phyloP scores from a whole-genome alignment of 1,140 invertebrate species.

The Oppia nitens region DNA sequence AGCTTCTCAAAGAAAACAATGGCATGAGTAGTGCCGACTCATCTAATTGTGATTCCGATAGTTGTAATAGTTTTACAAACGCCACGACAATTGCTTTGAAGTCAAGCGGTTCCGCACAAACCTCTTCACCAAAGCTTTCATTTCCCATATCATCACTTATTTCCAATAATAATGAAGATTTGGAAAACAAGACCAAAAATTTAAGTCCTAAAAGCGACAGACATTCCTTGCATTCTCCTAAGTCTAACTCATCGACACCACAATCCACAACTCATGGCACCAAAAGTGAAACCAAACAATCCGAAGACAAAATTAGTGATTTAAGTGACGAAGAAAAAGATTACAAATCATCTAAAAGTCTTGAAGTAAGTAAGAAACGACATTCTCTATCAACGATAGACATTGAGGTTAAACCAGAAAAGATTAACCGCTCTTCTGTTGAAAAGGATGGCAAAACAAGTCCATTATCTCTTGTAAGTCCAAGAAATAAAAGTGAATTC shows the following conservation, averaged over 20 bases:
- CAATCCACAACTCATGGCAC: neutral
- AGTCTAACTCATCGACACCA: neutral
- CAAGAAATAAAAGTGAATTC: neutral
- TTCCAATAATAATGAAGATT: slow-evolving; percentile 4
- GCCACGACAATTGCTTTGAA: neutral
- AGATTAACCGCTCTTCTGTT: neutral
- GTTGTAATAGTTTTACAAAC: neutral
- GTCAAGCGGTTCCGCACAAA: neutral
- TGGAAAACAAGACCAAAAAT: slow-evolving; percentile 9
- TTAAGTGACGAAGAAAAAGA: neutral
- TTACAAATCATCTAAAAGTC: too few relatives aligned
- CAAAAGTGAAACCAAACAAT: neutral
- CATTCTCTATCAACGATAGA: neutral
- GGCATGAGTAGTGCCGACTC: neutral
- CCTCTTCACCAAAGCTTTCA: neutral
- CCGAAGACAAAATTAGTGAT: neutral
- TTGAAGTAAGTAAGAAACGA: neutral
- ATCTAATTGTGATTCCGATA: neutral
- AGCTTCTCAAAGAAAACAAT: neutral
- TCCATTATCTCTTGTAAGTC: neutral
- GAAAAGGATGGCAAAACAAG: neutral
- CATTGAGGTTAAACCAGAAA: neutral
- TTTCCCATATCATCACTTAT: neutral
- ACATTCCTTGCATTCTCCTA: neutral
- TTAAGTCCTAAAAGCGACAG: neutral